Evolutionary conservation across 2,797 vertebrate genomes (phyloP).

Genomic region (Tolypeutes matacus): DNA sequence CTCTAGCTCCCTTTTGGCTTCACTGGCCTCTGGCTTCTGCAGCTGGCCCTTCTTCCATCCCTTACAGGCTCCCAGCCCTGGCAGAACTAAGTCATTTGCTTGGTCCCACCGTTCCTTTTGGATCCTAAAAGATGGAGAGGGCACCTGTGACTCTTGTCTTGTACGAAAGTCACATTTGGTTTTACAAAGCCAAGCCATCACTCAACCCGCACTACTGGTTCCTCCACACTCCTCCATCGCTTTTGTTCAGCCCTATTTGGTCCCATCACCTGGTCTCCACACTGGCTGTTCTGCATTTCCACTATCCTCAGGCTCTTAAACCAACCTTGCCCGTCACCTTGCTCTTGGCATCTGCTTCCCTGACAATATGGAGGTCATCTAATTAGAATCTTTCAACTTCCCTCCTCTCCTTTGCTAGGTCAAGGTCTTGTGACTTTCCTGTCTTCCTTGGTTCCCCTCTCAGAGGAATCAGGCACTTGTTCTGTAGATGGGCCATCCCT

Average conservation of each 20-base stretch:
- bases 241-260: too few species aligned
- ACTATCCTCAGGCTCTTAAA: not conserved
- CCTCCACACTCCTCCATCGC: not conserved
- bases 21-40: too few species aligned
- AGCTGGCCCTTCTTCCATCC: not conserved
- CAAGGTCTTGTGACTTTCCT: not conserved
- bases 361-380: not conserved
- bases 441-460: not conserved
- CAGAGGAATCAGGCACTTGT: not conserved
- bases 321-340: not conserved
- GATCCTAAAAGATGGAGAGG: too few species aligned
- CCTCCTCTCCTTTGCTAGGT: not conserved
- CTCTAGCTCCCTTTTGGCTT: not conserved
- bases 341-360: not conserved
- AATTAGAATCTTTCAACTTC: not conserved
- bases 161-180: not conserved
- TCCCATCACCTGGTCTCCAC: not conserved
- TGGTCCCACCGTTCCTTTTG: not conserved
- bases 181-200: not conserved
- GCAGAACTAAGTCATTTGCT: not conserved
- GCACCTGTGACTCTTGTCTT: not conserved
- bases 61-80: too few species aligned
- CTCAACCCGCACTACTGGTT: not conserved
- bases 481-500: not conserved
- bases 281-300: not conserved